These are phyloP conservation scores for Drosophila athabasca DNA, from an alignment of 1,140 invertebrate genomes.

Conservation along the genomic window DNA sequence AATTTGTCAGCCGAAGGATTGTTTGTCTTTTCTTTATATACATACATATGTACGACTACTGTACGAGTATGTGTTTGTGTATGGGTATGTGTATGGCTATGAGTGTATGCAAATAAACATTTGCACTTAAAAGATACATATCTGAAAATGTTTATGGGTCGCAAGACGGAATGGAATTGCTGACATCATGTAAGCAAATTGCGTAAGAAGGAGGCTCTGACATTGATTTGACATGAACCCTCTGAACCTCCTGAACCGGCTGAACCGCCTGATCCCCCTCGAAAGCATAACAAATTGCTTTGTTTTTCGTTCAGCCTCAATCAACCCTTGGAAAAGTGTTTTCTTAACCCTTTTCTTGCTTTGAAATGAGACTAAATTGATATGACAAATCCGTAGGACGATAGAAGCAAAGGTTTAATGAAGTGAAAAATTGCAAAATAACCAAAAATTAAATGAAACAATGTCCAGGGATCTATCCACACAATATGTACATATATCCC, in stretches of 20 bases:
- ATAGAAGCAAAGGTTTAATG: constrained; percentile 65
- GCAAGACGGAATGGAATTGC: constrained; percentile 22
- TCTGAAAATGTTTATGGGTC: constrained; percentile 58
- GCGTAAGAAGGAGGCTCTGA: constrained; percentile 66
- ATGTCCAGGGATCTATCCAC: background rate
- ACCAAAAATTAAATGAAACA: constrained; percentile 77
- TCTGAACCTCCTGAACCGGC: constrained; percentile 8
- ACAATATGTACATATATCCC: too few species aligned
- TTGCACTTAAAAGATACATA: constrained; percentile 39
- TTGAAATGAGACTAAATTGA: constrained; percentile 60
- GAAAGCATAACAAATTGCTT: constrained; percentile 68
- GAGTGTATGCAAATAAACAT: constrained; percentile 52
- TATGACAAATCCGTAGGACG: constrained; percentile 70
- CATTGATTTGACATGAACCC: constrained; percentile 74
- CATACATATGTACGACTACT: background rate
- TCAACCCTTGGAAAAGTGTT: constrained; percentile 59
- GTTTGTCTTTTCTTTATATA: constrained; percentile 12
- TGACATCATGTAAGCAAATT: constrained; percentile 76
- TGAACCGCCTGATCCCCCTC: background rate
- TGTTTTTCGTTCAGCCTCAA: constrained; percentile 57
- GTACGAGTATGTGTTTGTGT: too few species aligned
- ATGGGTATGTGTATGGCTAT: constrained; percentile 1
- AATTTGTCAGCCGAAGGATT: constrained; percentile 44
- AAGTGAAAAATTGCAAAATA: constrained; percentile 81
- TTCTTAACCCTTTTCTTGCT: constrained; percentile 56